phyloP scores from a whole-genome alignment of 2,888 invertebrate genomes.

The Tenodera sinensis region DNA sequence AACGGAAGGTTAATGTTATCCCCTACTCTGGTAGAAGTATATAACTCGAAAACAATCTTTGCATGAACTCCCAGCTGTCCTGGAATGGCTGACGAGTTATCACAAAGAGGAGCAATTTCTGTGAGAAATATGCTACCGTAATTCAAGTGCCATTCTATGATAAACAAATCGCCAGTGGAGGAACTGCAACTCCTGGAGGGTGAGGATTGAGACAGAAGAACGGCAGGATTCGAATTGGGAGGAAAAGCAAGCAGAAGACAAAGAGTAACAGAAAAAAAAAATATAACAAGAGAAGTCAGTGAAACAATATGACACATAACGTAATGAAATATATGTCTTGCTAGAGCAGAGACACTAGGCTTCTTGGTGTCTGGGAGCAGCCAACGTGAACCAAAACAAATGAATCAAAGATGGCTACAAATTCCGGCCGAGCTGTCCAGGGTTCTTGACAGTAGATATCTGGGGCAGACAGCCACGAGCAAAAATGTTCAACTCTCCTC shows the following conservation, averaged over 20 bases:
- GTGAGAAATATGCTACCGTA: neutral
- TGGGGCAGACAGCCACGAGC: neutral
- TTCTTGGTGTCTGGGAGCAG: constrained; percentile 23
- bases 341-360: constrained; percentile 23
- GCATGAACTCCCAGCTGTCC: too few species aligned
- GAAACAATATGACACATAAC: constrained; percentile 15
- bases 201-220: neutral
- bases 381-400: constrained; percentile 32
- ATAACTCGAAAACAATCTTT: too few species aligned
- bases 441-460: neutral
- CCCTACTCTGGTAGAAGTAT: too few species aligned
- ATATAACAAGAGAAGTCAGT: neutral
- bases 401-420: constrained; percentile 24
- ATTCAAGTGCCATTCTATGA: neutral
- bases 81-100: too few species aligned
- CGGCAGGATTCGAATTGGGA: neutral
- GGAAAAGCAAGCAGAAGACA: neutral
- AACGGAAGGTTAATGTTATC: too few species aligned
- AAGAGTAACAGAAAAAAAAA: neutral
- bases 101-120: neutral
- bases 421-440: neutral
- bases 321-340: constrained; percentile 26
- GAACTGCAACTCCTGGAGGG: neutral
- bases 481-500: neutral
- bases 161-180: neutral